Base-by-base conservation (phyloP, 2,888 invertebrate genomes). In the Heliconius sara region DNA sequence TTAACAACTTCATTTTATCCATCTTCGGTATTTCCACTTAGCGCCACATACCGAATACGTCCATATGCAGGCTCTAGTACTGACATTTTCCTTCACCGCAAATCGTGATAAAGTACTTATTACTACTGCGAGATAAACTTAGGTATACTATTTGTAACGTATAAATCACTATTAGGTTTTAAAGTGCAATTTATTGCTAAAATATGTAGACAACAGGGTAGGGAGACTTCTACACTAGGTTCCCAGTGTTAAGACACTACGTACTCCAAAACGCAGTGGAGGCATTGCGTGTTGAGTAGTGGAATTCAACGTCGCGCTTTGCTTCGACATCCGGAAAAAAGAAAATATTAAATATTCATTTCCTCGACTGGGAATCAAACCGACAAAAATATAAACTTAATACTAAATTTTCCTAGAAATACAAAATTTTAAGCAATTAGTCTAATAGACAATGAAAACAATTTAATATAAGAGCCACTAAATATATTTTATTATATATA, bases 61-160 rank as follows among this genome's bases (percentile, higher is more conserved):
- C 5, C 25, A 47, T 78, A 72, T 65, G 60, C 78, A 70, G 9
- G n/a, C 30, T 52, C 74, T 78, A 43, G 60, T 79, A 74, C 47
- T 60, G 74, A 52, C 39, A 74, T 63, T 74, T 79, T 79, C 78
- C 74, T 79, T 75, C 74, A 79, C 52, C 63, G 65, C 71, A 66
- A 70, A 75, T 47, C 47, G n/a, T 76, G 66, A 79, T 79, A 76
- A 76, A 71, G 72, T 71, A 79, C 70, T 3, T 43, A 43, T 43
- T 13, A 13, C 52, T 76, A 71, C 67, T 67, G 76, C 43, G 63
- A 16, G 76, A 76, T 79, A 79, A 79, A 57, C 68, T 63, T 75
- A 79, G 43, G 63, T 70, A 68, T 75, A n/a, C 52, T 47, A 78
- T 68, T 70, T 75, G 60, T 68, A 70, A 63, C 19, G 34, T 60